Percentiles rank a stretch among this genome's conserved stretches.
Conservation (phyloP, 2,113 vertebrate species). For the Gnathonemus echidnorhynchus region DNA sequence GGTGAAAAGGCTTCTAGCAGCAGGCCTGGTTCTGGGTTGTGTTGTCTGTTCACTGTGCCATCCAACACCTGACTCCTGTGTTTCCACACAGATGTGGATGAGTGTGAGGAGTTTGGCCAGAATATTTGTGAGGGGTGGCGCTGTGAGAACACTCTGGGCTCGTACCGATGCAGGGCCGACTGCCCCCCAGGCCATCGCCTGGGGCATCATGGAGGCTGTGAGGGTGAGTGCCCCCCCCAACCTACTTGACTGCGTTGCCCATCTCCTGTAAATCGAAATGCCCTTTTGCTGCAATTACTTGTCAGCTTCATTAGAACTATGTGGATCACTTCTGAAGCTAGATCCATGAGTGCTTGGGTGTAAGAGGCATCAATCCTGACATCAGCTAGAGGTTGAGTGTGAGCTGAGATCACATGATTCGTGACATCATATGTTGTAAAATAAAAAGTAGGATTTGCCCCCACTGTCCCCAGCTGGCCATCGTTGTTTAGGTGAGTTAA, state of each 20-base stretch:
- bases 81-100: conserved; percentile 42
- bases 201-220: conserved; percentile 26
- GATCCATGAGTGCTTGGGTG: not conserved
- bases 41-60: not conserved
- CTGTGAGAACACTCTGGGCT: conserved; percentile 38
- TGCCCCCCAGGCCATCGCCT: conserved; percentile 35
- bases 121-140: conserved; percentile 40
- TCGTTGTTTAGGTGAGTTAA: not conserved
- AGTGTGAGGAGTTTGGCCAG: conserved; percentile 33
- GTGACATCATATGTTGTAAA: not conserved
- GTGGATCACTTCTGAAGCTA: not conserved
- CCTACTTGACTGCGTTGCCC: not conserved
- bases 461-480: not conserved
- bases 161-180: conserved; percentile 33
- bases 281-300: not conserved
- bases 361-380: not conserved
- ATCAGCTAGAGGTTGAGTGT: not conserved
- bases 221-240: conserved; percentile 33
- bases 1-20: not conserved
- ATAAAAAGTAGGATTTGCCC: not conserved
- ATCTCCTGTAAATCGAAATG: not conserved
- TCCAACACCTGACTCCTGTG: not conserved
- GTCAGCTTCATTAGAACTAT: not conserved
- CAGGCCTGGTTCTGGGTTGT: not conserved
- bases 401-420: not conserved